These are phyloP conservation scores for Heptranchias perlo DNA, from an alignment of 2,113 vertebrate genomes.

Conservation along the genomic window DNA sequence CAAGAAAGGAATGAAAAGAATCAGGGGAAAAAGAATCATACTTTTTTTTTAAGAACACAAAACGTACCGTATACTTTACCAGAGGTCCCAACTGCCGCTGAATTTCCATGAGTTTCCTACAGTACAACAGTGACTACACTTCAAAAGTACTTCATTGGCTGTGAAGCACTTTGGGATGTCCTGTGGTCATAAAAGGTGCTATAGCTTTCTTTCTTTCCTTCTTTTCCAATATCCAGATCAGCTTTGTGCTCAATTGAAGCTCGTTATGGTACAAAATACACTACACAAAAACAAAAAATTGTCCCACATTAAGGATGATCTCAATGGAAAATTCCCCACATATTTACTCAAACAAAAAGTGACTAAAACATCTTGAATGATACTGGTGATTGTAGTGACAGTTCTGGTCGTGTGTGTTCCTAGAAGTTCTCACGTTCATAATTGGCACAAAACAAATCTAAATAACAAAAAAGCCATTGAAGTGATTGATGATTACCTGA, in stretches of 20 bases:
- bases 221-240: neutral
- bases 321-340: neutral
- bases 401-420: neutral
- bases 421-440: neutral
- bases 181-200: too few species aligned
- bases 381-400: neutral
- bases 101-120: neutral
- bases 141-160: neutral
- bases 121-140: neutral
- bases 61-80: neutral
- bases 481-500: neutral
- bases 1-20: neutral
- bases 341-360: neutral
- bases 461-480: neutral
- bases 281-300: neutral
- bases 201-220: neutral
- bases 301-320: neutral
- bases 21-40: neutral
- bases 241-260: neutral
- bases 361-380: neutral
- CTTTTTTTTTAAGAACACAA: neutral
- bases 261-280: neutral
- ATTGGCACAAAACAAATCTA: neutral
- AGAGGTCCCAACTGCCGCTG: neutral
- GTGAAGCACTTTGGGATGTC: neutral